Evolutionary conservation across 2,113 vertebrate genomes (phyloP).

Genomic region (Rhabdomys dilectus): DNA sequence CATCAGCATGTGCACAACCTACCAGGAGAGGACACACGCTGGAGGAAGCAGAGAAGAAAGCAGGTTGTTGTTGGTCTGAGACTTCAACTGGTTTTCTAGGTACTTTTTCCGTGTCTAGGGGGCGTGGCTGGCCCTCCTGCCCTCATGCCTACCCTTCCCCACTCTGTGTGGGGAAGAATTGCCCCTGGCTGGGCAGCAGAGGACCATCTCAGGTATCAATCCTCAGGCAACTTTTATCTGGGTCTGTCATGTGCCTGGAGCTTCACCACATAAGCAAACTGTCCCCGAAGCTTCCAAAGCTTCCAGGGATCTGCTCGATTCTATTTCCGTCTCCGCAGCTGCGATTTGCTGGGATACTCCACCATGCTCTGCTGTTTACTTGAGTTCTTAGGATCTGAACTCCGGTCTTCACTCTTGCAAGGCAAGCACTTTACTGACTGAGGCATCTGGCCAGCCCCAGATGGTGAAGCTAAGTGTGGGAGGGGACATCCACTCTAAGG

Average conservation of each 20-base stretch:
- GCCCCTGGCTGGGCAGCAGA: neutral
- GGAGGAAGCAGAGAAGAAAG: neutral
- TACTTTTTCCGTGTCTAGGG: neutral
- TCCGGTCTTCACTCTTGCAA: neutral
- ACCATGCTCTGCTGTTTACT: neutral
- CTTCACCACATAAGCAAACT: neutral
- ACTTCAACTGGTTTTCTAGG: neutral
- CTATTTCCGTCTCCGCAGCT: neutral
- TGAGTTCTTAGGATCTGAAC: neutral
- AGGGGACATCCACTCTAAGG: neutral
- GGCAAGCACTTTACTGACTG: neutral
- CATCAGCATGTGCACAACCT: no score
- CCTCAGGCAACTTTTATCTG: neutral
- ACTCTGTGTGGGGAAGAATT: no score
- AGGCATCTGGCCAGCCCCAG: neutral
- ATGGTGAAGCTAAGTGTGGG: neutral
- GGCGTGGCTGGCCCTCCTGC: neutral
- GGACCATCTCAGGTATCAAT: neutral
- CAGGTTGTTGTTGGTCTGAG: neutral
- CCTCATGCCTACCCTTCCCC: neutral
- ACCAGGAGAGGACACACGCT: accelerated
- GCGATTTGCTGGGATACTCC: neutral
- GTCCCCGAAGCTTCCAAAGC: neutral
- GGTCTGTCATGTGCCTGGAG: neutral
- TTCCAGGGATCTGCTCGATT: neutral